A percentile compares a stretch with the other conserved stretches of the same genome.
These are phyloP conservation scores for Coptodon rendalli DNA, from an alignment of 2,113 vertebrate species.

Conservation along the genomic window DNA sequence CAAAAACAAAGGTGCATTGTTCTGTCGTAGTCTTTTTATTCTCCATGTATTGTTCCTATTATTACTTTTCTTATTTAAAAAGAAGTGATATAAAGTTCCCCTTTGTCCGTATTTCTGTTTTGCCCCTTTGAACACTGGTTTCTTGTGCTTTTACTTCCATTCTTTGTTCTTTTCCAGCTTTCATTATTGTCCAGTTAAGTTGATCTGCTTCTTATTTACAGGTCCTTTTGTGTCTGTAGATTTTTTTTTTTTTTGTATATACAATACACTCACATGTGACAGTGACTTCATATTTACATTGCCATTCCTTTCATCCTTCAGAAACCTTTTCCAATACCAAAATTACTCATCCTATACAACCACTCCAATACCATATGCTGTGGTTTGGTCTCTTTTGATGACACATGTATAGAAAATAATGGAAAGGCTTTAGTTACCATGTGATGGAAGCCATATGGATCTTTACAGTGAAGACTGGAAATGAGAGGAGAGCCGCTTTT, in stretches of 20 bases:
- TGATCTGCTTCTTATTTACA: neutral
- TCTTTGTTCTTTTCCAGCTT: neutral
- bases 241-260: neutral
- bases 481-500: neutral
- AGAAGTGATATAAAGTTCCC: neutral
- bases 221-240: accelerated
- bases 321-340: neutral
- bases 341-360: neutral
- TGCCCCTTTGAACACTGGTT: neutral
- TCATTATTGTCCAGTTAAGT: neutral
- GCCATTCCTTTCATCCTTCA: neutral
- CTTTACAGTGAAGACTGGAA: neutral
- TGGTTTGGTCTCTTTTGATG: neutral
- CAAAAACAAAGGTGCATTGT: neutral
- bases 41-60: neutral
- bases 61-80: neutral
- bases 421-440: neutral
- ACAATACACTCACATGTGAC: neutral
- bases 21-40: neutral
- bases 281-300: neutral
- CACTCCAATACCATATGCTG: neutral
- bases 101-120: neutral
- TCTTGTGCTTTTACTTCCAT: neutral
- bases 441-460: conserved; percentile 4
- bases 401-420: neutral